Evolutionary conservation across 2,113 vertebrate species (phyloP), one percentile per base, ranked within the genome.

Genomic region (Bubo scandiacus): DNA sequence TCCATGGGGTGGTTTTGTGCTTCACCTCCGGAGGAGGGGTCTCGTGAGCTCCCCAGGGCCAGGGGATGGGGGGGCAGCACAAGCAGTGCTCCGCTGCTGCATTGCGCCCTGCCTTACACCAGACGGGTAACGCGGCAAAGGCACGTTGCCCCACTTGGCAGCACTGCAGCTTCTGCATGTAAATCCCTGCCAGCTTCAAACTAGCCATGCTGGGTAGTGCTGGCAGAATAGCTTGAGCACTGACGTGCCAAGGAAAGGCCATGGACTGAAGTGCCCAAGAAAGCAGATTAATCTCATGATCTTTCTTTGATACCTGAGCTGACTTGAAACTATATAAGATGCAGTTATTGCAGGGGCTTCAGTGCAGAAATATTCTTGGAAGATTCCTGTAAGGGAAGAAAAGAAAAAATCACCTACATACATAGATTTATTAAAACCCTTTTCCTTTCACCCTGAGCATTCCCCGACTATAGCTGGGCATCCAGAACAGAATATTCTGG

Each of bases 1-100:
- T 6, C 22, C 0, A 0, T 3, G 43, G 43, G 18, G 25, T 3
- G 14, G 21, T 7, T 34, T 10, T 34, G 72, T 23, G 18, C 27
- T 62, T 36, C 62, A 12, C 1, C 27, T 32, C 38, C 2, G 2
- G 36, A 32, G 52, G 15, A 75, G 45, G 4, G 40, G 27, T 26
- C 65, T 57, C 2, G 2, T 40, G 40, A 40, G 40, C 42, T 42
- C 8, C 13, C 22, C 14, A 1, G 65, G 65, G 54, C 12, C 25
- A 15, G 43, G 43, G 43, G 16, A 45, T 45, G 16, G 43, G 16
- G 43, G 43, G 18, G 43, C 15, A 47, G 63, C 42, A 57, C 43
- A 52, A 15, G 7, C 42, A 6, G 27, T 2, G 23, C 78, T 51
- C 21, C 5, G 21, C 21, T 11, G 54, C 57, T 67, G 43, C 36